Conservation (phyloP, 2,888 invertebrate genomes). For the Tetragnatha montana region DNA sequence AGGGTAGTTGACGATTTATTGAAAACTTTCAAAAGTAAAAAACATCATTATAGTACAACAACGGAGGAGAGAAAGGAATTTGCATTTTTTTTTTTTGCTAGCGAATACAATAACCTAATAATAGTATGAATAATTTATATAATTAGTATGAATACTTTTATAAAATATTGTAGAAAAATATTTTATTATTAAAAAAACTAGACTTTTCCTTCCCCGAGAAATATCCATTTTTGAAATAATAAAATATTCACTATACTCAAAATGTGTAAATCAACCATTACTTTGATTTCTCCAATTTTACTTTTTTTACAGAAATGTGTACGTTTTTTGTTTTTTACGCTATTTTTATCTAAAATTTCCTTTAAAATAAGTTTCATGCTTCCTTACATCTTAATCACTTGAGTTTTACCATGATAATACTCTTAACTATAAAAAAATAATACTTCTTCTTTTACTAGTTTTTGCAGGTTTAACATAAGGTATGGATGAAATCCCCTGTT, state of each 20-base stretch:
- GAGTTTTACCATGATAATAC: not conserved
- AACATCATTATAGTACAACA: too few relatives aligned
- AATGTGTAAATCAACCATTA: not conserved
- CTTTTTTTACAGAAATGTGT: not conserved
- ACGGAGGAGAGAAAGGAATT: too few relatives aligned
- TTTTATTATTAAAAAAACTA: not conserved
- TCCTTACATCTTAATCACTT: not conserved
- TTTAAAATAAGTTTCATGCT: not conserved
- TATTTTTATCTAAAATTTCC: not conserved
- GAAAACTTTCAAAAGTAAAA: too few relatives aligned
- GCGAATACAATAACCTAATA: too few relatives aligned
- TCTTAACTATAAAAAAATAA: not conserved
- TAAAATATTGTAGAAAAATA: too few relatives aligned
- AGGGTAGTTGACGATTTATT: too few relatives aligned
- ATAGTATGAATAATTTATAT: too few relatives aligned
- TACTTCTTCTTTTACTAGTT: not conserved
- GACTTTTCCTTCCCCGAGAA: not conserved
- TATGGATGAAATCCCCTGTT: not conserved
- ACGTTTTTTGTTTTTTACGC: not conserved
- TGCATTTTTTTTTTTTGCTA: too few relatives aligned
- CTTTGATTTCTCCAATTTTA: not conserved
- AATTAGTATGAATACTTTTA: too few relatives aligned
- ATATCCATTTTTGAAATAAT: not conserved
- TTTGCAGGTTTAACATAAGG: not conserved
- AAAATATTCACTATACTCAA: not conserved